These are phyloP conservation scores for Drosophila robusta DNA, from an alignment of 2,888 invertebrate genomes.

Conservation along the genomic window DNA sequence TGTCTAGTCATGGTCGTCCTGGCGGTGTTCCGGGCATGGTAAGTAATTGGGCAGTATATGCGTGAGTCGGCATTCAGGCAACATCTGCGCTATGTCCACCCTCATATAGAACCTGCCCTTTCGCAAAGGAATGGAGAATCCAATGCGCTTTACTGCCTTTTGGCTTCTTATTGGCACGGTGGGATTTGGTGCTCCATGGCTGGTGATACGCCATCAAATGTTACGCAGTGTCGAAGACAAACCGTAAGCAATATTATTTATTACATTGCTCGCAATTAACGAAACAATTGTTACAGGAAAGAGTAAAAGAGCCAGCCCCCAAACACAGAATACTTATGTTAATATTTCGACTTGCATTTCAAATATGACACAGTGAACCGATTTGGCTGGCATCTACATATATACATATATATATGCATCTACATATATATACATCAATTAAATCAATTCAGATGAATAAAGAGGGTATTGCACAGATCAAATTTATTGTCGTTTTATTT, in stretches of 20 bases:
- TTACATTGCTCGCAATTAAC: neutral
- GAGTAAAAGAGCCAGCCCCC: neutral
- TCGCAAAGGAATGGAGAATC: slow-evolving; percentile 60
- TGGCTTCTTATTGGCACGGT: slow-evolving; percentile 54
- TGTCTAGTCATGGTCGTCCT: slow-evolving; percentile 53
- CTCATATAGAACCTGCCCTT: slow-evolving; percentile 63
- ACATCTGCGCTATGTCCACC: neutral
- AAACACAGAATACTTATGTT: too few relatives aligned
- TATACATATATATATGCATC: slow-evolving; percentile 3
- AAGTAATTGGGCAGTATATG: slow-evolving; percentile 31
- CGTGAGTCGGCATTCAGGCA: neutral
- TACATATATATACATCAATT: neutral
- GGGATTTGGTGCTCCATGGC: slow-evolving; percentile 75
- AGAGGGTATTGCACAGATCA: slow-evolving; percentile 50
- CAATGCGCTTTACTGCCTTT: slow-evolving; percentile 67
- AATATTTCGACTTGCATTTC: neutral
- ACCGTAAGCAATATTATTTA: slow-evolving; percentile 28
- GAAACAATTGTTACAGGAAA: slow-evolving; percentile 2
- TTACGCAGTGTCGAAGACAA: slow-evolving; percentile 42
- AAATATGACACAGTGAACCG: neutral
- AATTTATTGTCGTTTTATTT: slow-evolving; percentile 61
- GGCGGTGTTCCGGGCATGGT: slow-evolving; percentile 75
- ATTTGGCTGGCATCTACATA: neutral
- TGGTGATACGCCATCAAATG: slow-evolving; percentile 70
- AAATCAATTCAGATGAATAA: neutral